Percentiles rank a stretch among this genome's conserved stretches.
Conservation (phyloP, 2,797 vertebrate species). For the Squalus acanthias region DNA sequence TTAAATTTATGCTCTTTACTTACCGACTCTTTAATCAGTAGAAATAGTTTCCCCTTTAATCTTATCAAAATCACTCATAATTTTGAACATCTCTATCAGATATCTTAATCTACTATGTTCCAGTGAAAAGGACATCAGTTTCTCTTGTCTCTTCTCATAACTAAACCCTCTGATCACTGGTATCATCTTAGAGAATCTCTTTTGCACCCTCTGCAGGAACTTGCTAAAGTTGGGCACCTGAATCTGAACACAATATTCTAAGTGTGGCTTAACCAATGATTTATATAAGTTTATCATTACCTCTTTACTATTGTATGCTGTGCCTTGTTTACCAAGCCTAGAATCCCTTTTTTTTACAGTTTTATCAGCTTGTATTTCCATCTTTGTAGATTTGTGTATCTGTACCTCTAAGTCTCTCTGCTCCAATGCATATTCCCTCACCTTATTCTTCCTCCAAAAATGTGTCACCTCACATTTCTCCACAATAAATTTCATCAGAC, state of each 20-base stretch:
- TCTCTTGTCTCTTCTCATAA: neutral
- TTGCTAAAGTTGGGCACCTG: too few relatives aligned
- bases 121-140: neutral
- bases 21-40: too few relatives aligned
- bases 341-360: too few relatives aligned
- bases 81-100: neutral
- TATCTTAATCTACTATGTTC: neutral
- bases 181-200: too few relatives aligned
- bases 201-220: too few relatives aligned
- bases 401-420: neutral
- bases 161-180: neutral
- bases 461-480: neutral
- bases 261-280: neutral
- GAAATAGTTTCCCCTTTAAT: too few relatives aligned
- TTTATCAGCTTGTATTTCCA: neutral
- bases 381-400: neutral
- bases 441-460: neutral
- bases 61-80: too few relatives aligned
- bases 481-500: neutral
- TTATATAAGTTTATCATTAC: too few relatives aligned
- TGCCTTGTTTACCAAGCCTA: neutral
- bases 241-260: neutral
- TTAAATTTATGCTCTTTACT: too few relatives aligned
- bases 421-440: too few relatives aligned
- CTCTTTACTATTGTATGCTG: too few relatives aligned